A percentile compares a stretch with the other conserved stretches of the same genome.
Conservation (phyloP, 2,113 vertebrate species). For the Charadrius vociferus region DNA sequence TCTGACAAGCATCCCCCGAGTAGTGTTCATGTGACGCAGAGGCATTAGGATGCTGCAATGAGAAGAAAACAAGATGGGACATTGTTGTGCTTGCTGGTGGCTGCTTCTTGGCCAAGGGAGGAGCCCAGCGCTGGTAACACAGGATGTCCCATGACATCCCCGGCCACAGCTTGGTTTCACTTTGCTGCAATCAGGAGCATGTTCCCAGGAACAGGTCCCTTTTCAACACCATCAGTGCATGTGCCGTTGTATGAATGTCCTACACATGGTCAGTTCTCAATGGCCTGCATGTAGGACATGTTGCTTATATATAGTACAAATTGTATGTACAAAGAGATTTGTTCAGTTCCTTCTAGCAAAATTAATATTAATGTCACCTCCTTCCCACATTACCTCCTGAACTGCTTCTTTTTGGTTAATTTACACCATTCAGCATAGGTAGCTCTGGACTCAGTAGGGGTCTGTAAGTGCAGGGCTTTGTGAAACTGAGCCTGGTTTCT, state of each 20-base stretch:
- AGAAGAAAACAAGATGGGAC: neutral
- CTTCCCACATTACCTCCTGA: neutral
- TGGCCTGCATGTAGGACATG: neutral
- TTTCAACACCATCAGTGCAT: neutral
- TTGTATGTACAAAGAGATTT: neutral
- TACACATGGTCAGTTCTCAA: neutral
- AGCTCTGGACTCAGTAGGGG: neutral
- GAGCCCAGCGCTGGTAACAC: neutral
- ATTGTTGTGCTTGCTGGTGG: neutral
- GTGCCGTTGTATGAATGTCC: neutral
- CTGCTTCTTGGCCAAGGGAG: neutral
- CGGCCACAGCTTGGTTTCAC: neutral
- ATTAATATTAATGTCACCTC: neutral
- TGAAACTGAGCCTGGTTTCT: neutral
- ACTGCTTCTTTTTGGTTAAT: neutral
- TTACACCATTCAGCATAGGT: neutral
- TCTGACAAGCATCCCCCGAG: rapidly evolving
- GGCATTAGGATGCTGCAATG: neutral
- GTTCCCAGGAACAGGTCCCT: rapidly evolving
- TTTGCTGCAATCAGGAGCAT: neutral
- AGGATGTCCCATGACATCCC: neutral
- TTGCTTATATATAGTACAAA: neutral
- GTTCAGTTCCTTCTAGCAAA: neutral
- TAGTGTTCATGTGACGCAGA: rapidly evolving
- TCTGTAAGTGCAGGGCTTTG: neutral